Conservation (phyloP, 2,888 invertebrate genomes). For the Philereme transversata region DNA sequence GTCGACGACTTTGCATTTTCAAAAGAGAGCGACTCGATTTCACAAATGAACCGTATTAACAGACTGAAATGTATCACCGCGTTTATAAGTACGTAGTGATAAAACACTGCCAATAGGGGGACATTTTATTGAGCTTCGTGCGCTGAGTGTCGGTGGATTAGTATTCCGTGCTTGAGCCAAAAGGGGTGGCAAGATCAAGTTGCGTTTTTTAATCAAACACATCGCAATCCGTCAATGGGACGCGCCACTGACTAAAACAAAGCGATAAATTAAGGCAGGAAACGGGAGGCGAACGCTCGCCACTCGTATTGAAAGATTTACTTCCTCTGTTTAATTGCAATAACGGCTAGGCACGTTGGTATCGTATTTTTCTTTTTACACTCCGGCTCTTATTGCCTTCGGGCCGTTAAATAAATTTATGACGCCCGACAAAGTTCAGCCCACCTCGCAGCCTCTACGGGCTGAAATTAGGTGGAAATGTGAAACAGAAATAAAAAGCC, state of each 20-base stretch:
- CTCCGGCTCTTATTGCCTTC: conserved; percentile 83
- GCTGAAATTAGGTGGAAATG: conserved; percentile 81
- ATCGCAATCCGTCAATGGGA: conserved; percentile 81
- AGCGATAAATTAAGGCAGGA: conserved; percentile 81
- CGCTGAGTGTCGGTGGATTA: conserved; percentile 47
- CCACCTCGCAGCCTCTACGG: conserved; percentile 73
- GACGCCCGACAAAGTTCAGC: conserved; percentile 82
- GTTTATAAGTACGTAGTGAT: conserved; percentile 37
- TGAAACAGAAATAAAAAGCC: conserved; percentile 77
- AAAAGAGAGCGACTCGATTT: conserved; percentile 10
- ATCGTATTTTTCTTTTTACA: conserved; percentile 84
- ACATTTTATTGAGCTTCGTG: conserved; percentile 45
- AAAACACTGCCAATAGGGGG: conserved; percentile 42
- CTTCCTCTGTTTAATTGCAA: conserved; percentile 85
- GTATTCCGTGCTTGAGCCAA: conserved; percentile 53
- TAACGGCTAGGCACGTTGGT: conserved; percentile 84
- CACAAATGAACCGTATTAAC: conserved; percentile 25
- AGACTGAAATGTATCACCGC: conserved; percentile 35
- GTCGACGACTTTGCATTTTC: conserved; percentile 13
- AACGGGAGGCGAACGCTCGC: conserved; percentile 77
- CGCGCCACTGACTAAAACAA: conserved; percentile 80
- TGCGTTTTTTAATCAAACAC: conserved; percentile 81
- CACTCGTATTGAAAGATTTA: conserved; percentile 84
- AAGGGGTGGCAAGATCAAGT: conserved; percentile 69
- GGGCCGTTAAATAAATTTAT: conserved; percentile 84